phyloP scores from a whole-genome alignment of 2,113 vertebrate species.

The Myiozetetes cayanensis region DNA sequence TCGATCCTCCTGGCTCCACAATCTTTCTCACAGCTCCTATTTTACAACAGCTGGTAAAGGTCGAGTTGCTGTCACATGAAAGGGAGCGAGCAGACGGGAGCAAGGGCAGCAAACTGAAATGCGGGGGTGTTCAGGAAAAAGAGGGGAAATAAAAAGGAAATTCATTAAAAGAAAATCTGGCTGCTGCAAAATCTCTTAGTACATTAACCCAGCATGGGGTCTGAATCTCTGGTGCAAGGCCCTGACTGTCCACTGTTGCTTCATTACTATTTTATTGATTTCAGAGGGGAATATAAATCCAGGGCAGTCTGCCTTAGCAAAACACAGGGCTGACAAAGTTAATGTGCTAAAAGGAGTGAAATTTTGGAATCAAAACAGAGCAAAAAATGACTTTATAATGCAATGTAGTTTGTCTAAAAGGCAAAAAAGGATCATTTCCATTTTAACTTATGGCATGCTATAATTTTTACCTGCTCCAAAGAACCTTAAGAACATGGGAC shows the following conservation, averaged over 20 bases:
- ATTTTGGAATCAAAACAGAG: neutral
- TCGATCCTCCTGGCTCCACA: neutral
- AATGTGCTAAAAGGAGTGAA: neutral
- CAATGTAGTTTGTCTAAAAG: neutral
- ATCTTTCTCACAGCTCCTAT: neutral
- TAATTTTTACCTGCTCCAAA: neutral
- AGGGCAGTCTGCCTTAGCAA: constrained; percentile 11
- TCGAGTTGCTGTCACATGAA: constrained; percentile 26
- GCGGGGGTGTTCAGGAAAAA: neutral
- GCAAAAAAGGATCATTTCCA: neutral
- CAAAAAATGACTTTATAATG: neutral
- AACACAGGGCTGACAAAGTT: neutral
- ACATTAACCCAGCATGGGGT: constrained; percentile 49
- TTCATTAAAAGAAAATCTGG: constrained; percentile 37
- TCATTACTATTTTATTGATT: constrained; percentile 68
- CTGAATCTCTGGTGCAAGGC: neutral
- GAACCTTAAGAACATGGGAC: neutral
- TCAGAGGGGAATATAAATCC: constrained; percentile 48
- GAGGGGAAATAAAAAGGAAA: constrained; percentile 17
- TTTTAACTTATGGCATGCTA: neutral
- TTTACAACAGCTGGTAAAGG: constrained; percentile 41
- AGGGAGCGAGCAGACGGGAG: neutral
- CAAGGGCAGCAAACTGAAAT: neutral
- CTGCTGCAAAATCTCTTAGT: constrained; percentile 45
- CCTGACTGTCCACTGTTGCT: constrained; percentile 8